phyloP scores from a whole-genome alignment of 2,113 vertebrate genomes.

The Epinephelus cyanopodus region DNA sequence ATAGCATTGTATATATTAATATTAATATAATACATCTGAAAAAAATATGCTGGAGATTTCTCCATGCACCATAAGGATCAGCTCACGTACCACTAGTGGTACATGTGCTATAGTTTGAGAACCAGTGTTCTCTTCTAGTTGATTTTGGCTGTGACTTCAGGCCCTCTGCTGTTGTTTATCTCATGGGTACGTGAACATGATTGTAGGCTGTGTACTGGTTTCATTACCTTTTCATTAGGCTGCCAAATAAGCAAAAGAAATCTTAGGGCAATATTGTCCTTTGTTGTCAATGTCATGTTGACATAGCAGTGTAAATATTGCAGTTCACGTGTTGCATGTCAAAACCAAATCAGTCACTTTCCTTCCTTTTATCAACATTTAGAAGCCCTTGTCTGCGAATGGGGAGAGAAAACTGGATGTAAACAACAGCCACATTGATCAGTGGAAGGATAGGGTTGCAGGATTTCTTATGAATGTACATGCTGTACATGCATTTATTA shows the following conservation, averaged over 20 bases:
- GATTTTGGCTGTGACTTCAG: background rate
- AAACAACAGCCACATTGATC: background rate
- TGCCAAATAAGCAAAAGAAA: background rate
- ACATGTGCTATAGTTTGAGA: too few species aligned
- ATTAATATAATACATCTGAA: too few species aligned
- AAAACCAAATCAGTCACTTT: background rate
- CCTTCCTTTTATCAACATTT: background rate
- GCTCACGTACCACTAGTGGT: too few species aligned
- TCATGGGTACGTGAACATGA: background rate
- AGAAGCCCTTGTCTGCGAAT: background rate
- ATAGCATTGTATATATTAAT: too few species aligned
- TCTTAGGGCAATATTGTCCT: background rate
- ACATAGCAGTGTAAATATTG: background rate
- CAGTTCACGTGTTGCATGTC: background rate
- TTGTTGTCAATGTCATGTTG: background rate
- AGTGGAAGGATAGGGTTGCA: background rate
- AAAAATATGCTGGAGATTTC: too few species aligned
- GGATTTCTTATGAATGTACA: background rate
- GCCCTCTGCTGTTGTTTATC: background rate
- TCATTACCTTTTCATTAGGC: conserved; percentile 6
- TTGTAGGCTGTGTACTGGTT: background rate
- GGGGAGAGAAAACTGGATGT: background rate
- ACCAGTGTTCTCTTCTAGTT: background rate
- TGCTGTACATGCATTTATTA: background rate
- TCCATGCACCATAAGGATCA: too few species aligned